These are phyloP conservation scores for Drosophila anomelani DNA, from an alignment of 2,888 invertebrate species.

Conservation along the genomic window DNA sequence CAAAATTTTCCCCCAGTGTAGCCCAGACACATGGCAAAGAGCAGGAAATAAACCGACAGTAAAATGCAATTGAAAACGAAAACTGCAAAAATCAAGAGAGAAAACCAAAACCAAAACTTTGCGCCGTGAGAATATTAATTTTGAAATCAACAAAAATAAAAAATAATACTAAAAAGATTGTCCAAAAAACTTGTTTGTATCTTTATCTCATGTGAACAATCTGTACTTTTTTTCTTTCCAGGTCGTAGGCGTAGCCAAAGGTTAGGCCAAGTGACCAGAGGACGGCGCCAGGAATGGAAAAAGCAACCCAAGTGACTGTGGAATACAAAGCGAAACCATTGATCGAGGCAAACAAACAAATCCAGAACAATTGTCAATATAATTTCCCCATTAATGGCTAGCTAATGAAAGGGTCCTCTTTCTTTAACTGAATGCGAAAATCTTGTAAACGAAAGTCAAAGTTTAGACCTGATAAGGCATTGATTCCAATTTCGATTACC, in stretches of 20 bases:
- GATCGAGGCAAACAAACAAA: conserved; percentile 44
- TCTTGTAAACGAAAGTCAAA: conserved; percentile 70
- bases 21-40: conserved; percentile 19
- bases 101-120: conserved; percentile 34
- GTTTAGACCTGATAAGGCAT: conserved; percentile 64
- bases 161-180: not conserved
- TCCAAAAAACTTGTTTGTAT: conserved; percentile 23
- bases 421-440: conserved; percentile 51
- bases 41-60: conserved; percentile 45
- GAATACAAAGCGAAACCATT: conserved; percentile 66
- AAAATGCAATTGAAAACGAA: conserved; percentile 73
- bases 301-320: not conserved
- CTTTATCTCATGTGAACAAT: conserved; percentile 45
- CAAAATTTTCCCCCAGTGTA: not conserved
- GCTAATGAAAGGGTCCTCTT: conserved; percentile 65
- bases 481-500: conserved; percentile 9
- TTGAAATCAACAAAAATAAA: not conserved
- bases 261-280: conserved; percentile 33
- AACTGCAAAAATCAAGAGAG: conserved; percentile 56
- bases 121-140: conserved; percentile 78
- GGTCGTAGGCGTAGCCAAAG: conserved; percentile 25
- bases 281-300: conserved; percentile 30
- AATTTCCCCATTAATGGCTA: conserved; percentile 23
- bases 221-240: not conserved
- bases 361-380: conserved; percentile 34